Conservation (phyloP, 2,797 vertebrate species). For the Peromyscus melanophrys region DNA sequence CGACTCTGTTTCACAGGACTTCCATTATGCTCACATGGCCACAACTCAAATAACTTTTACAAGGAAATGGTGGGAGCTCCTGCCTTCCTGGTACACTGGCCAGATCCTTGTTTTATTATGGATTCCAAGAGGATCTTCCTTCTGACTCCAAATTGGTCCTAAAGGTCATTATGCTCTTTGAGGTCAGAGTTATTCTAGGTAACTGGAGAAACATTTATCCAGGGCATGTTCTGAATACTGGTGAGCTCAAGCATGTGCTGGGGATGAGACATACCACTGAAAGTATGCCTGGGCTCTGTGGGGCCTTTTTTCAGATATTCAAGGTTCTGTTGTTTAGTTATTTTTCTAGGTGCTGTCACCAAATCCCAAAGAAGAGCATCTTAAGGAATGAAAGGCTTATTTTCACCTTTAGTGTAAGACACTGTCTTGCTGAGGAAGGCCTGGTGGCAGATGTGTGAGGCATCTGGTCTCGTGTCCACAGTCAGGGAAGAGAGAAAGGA, state of each 20-base stretch:
- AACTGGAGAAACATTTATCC: background rate
- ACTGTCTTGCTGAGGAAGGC: background rate
- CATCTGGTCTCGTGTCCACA: background rate
- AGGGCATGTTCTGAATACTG: background rate
- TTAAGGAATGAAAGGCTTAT: background rate
- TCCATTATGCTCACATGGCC: background rate
- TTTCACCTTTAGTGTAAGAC: background rate
- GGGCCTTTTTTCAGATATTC: background rate
- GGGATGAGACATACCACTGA: background rate
- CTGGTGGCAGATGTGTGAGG: background rate
- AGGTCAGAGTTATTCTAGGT: background rate
- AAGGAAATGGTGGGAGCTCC: background rate
- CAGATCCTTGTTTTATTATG: background rate
- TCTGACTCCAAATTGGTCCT: background rate
- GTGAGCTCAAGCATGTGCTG: background rate
- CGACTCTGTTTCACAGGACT: background rate
- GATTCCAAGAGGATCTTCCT: background rate
- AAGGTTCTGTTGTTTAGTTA: background rate
- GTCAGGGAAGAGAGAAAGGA: background rate
- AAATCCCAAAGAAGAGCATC: background rate
- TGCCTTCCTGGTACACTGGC: background rate
- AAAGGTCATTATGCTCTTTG: background rate
- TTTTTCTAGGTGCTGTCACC: background rate
- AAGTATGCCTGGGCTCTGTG: background rate
- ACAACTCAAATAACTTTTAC: background rate